Base-by-base conservation (phyloP, 2,797 vertebrate species). In the Anableps anableps region DNA sequence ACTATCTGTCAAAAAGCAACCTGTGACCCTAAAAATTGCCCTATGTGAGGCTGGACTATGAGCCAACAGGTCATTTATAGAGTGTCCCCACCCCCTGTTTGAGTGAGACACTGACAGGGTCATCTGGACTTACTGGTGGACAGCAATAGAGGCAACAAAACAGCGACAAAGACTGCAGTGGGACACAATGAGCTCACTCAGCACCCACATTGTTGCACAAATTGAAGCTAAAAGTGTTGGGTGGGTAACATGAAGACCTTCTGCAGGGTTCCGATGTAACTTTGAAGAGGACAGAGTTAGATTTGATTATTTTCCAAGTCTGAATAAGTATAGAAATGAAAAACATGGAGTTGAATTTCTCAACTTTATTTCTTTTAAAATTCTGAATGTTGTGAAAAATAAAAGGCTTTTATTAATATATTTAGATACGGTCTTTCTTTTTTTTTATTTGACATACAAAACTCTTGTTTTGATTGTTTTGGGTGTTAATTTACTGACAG, bases 1-100 rank as follows among this genome's bases (percentile, higher is more conserved):
- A 83, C 92, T 92, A 93, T 95, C 89, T 92, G 93, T 80, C 83
- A 84, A 90, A 41, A 91, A 78, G 81, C 89, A 91, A 90, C 87
- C 82, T 90, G 92, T 92, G 89, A 94, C 93, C 90, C 85, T 82
- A 85, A 86, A 89, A 85, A 75, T 86, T 82, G 89, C 75, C 76
- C 38, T 70, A n/a, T 80, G 74, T 6, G 64, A 88, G 89, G 87
- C 91, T 85, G 90, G 72, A 74, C 53, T 82, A 75, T 10, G 53
- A 84, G 90, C 80, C 29, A 38, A 77, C 51, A 4, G 68, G 68
- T 77, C 89, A 92, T 86, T 90, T 91, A 86, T 81, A 80, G 83
- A 72, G 60, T 73, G 82, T 76, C 72, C 85, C 86, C 70, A 3
- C 72, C 76, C 41, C 66, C 1, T 26, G 36, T 74, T 19, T 73